Evolutionary conservation across 2,888 invertebrate genomes (phyloP), one percentile per base, ranked within the genome.

Genomic region (Phaonia tiefii): DNA sequence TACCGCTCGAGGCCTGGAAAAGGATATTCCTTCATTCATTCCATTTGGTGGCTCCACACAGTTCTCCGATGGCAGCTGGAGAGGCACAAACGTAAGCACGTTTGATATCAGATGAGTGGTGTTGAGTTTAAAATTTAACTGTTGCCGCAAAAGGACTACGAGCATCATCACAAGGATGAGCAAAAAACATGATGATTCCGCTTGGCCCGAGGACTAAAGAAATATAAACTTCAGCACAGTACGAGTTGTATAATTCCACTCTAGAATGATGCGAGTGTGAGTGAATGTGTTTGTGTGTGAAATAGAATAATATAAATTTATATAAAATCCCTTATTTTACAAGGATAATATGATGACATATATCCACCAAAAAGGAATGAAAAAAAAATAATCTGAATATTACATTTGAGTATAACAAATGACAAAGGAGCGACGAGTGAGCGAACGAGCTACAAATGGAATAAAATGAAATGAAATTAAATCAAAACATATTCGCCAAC

Each of bases 291-390:
- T n/a, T n/a, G 17, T 15, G 17, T 25, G 51, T 51, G 22, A 54
- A 13, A 54, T 25, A 54, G 25, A 67, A 71, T 70, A 15, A 71
- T 67, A 71, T 42, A 54, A 79, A 74, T 58, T 77, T 17, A 54
- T 49, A 65, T 63, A 69, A 74, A 44, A 74, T 39, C 37, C 11
- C 58, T 60, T 49, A 66, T 73, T 65, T 69, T 71, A 73, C 80
- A 80, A 76, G 69, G 69, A 80, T 76, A 80, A 76, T 49, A 70
- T 65, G 72, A 76, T 80, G 80, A 73, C 73, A 80, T 56, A 73
- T 22, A 5, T 31, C 31, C 31, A 31, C 31, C 31, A 3, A 31
- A 31, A 3, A 31, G 31, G 4, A 3, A 31, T 5, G 8, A 31
- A 31, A 31, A 31, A 31, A 31, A 31, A 3, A 31, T 31, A 31